Conservation (phyloP, 2,113 vertebrate species). For the Regulus satrapa region DNA sequence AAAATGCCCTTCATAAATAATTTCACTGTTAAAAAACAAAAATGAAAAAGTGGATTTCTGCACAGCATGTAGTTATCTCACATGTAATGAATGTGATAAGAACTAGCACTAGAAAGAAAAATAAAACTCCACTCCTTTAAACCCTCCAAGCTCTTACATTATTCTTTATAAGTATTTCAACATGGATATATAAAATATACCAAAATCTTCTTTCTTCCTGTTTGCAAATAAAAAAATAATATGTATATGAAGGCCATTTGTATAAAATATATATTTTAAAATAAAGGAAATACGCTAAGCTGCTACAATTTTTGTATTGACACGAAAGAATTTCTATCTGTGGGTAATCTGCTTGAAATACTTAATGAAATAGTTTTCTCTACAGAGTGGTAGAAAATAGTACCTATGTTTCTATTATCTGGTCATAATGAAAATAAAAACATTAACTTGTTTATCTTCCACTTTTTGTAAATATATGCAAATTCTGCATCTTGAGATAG, state of each 20-base stretch:
- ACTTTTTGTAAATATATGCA: background rate
- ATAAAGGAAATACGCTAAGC: background rate
- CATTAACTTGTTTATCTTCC: background rate
- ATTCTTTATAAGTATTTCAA: background rate
- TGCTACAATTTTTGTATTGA: background rate
- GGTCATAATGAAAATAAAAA: background rate
- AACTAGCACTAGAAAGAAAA: background rate
- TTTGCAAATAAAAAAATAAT: background rate
- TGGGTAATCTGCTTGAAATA: background rate
- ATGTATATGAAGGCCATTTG: background rate
- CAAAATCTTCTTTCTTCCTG: background rate
- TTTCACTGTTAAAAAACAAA: background rate
- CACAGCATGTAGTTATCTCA: background rate
- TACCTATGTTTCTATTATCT: background rate
- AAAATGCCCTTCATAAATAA: background rate
- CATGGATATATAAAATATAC: background rate
- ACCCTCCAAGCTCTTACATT: fast-evolving
- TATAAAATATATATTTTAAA: background rate
- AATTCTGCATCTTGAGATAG: background rate
- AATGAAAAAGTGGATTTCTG: background rate
- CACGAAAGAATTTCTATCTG: background rate
- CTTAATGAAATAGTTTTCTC: background rate
- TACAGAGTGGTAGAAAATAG: background rate
- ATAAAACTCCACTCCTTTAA: background rate
- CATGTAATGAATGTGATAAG: background rate